These are phyloP conservation scores for Heliconius erato DNA, from an alignment of 2,888 invertebrate species.

Conservation along the genomic window DNA sequence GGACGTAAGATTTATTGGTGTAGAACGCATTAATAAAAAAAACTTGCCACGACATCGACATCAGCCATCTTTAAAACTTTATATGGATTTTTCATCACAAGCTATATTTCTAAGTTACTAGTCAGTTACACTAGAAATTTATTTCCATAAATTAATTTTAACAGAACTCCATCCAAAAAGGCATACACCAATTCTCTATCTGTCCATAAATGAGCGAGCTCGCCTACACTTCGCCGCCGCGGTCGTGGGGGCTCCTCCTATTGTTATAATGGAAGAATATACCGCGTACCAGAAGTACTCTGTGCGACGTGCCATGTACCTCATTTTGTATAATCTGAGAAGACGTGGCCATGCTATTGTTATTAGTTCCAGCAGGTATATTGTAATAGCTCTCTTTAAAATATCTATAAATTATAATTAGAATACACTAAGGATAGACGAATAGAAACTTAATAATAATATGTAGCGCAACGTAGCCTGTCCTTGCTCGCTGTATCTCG, in stretches of 20 bases:
- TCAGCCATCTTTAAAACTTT: too few relatives aligned
- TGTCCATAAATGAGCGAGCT: constrained; percentile 51
- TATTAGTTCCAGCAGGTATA: constrained; percentile 67
- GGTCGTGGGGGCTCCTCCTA: constrained; percentile 71
- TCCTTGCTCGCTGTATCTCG: too few relatives aligned
- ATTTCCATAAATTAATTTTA: constrained; percentile 39
- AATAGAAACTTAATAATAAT: too few relatives aligned
- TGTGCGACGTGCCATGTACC: constrained; percentile 70
- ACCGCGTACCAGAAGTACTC: constrained; percentile 70
- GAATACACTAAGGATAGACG: too few relatives aligned
- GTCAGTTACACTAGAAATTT: neutral
- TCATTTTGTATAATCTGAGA: constrained; percentile 66
- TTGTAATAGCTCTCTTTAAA: neutral
- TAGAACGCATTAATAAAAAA: neutral
- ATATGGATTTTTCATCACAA: neutral
- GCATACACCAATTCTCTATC: constrained; percentile 47
- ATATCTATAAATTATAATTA: too few relatives aligned
- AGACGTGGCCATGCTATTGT: constrained; percentile 71
- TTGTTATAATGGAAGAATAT: constrained; percentile 74
- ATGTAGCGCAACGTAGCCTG: too few relatives aligned
- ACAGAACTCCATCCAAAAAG: constrained; percentile 52
- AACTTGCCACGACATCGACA: too few relatives aligned
- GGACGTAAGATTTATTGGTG: neutral
- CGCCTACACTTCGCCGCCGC: constrained; percentile 72
- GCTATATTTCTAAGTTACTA: neutral